Evolutionary conservation across 2,113 vertebrate species (phyloP).

Genomic region (Ictalurus furcatus): DNA sequence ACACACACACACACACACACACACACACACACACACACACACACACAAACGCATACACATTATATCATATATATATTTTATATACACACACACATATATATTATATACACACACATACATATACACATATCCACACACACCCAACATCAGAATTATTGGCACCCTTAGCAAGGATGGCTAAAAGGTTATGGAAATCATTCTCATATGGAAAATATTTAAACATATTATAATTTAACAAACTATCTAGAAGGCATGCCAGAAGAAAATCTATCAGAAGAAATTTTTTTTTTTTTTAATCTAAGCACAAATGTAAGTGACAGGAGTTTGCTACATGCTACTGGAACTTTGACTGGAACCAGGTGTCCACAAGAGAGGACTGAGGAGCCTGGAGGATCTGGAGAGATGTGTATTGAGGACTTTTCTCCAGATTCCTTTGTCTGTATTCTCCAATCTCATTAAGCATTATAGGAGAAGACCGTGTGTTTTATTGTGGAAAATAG

Average conservation of each 20-base stretch:
- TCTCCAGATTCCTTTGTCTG: conserved; percentile 4
- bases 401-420: background rate
- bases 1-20: no score
- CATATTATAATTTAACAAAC: background rate
- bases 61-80: no score
- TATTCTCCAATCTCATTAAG: background rate
- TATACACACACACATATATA: no score
- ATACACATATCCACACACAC: no score
- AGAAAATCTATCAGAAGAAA: background rate
- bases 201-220: background rate
- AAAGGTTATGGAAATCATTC: background rate
- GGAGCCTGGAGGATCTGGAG: background rate
- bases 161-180: background rate
- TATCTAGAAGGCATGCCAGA: background rate
- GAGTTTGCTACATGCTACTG: background rate
- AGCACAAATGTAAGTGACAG: background rate
- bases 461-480: background rate
- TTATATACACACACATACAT: no score
- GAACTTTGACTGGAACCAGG: background rate
- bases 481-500: background rate
- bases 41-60: no score
- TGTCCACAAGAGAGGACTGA: background rate
- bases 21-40: no score
- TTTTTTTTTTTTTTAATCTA: background rate
- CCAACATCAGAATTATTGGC: background rate